Conservation (phyloP, 2,797 vertebrate genomes). For the Margarornis squamiger region DNA sequence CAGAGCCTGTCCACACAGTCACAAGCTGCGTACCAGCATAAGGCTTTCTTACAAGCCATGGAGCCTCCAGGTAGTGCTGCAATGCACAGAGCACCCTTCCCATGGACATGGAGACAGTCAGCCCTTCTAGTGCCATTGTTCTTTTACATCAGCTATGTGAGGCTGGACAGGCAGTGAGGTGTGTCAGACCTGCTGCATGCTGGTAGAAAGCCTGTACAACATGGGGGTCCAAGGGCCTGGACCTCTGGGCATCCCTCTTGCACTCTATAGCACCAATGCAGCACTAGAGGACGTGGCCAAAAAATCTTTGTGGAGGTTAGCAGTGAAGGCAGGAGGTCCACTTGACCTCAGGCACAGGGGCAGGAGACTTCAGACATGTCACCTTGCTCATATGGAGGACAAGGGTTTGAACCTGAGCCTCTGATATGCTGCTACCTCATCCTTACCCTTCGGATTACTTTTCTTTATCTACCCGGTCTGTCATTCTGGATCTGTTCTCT, state of each 20-base stretch:
- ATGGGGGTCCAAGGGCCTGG: background rate
- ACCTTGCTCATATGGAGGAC: background rate
- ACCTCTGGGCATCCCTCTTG: background rate
- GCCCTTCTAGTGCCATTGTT: background rate
- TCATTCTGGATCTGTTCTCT: background rate
- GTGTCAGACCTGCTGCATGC: background rate
- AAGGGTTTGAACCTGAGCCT: background rate
- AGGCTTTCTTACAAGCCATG: background rate
- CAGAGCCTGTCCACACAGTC: background rate
- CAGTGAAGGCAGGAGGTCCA: background rate
- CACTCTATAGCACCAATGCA: background rate
- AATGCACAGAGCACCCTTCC: background rate
- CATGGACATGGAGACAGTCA: rapidly evolving
- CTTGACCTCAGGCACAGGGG: background rate
- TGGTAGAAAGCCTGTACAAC: background rate
- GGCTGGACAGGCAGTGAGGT: background rate
- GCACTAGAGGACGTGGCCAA: background rate
- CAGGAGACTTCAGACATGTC: background rate
- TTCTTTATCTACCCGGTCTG: background rate
- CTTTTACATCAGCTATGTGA: background rate
- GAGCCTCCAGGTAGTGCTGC: background rate
- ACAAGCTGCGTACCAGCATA: background rate
- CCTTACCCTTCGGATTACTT: background rate
- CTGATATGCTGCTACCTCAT: rapidly evolving
- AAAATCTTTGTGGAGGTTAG: background rate